phyloP scores from a whole-genome alignment of 2,888 invertebrate genomes.

The Dicyrtomina minuta region DNA sequence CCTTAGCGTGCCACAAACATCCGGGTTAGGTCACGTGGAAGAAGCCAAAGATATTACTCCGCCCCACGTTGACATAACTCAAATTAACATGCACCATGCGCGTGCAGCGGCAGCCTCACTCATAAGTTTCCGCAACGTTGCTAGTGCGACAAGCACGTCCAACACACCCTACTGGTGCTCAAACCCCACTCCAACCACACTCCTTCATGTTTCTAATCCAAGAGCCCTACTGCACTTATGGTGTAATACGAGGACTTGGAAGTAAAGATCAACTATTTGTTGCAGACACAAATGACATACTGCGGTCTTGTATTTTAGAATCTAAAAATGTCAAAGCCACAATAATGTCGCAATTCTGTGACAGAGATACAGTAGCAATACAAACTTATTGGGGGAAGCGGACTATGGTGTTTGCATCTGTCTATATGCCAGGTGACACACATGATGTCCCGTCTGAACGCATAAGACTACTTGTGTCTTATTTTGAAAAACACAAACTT shows the following conservation, averaged over 20 bases:
- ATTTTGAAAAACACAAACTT: background rate
- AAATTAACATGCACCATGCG: constrained; percentile 11
- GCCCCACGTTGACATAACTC: background rate
- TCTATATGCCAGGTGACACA: background rate
- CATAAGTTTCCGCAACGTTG: no score
- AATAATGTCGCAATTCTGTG: background rate
- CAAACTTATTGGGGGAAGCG: background rate
- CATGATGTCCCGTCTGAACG: background rate
- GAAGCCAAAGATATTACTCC: no score
- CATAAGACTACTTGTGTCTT: no score
- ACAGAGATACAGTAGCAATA: background rate
- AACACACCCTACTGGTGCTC: background rate
- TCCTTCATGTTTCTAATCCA: background rate
- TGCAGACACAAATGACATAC: background rate
- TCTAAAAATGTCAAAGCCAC: background rate
- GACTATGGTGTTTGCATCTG: background rate
- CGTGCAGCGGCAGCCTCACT: background rate
- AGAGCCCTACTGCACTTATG: background rate
- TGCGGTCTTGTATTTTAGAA: background rate
- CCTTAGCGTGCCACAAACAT: no score
- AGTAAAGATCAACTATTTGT: background rate
- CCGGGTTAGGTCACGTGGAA: no score
- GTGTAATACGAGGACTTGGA: background rate
- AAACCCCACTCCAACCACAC: background rate
- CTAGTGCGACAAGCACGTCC: background rate